These are phyloP conservation scores for Tortricodes alternella DNA, from an alignment of 2,888 invertebrate genomes.

Conservation along the genomic window DNA sequence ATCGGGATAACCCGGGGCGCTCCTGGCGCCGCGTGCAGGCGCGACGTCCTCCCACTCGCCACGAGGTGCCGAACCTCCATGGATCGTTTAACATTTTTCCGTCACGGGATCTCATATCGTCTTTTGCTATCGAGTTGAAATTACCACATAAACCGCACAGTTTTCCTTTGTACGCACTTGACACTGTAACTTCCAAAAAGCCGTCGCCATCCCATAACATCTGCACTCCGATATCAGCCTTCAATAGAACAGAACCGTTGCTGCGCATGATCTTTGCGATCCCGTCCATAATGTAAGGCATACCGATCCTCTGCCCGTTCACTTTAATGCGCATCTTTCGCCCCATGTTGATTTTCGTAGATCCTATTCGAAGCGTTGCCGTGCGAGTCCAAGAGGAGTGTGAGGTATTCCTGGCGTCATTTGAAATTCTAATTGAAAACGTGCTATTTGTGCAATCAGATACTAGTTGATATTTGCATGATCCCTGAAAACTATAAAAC, in stretches of 20 bases:
- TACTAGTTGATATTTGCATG: slow-evolving; percentile 94
- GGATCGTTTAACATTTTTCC: slow-evolving; percentile 86
- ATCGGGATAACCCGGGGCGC: slow-evolving; percentile 66
- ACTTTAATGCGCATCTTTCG: slow-evolving; percentile 94
- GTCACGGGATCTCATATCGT: slow-evolving; percentile 90
- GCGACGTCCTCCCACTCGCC: slow-evolving; percentile 93
- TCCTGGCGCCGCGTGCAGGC: slow-evolving; percentile 86
- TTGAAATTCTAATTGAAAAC: slow-evolving; percentile 94
- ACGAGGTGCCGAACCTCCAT: slow-evolving; percentile 92
- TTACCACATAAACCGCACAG: slow-evolving; percentile 97
- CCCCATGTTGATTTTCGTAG: slow-evolving; percentile 91
- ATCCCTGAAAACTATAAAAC: slow-evolving; percentile 96
- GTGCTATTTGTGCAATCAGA: slow-evolving; percentile 90
- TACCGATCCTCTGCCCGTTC: slow-evolving; percentile 87
- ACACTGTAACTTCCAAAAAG: slow-evolving; percentile 93
- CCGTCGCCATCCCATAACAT: slow-evolving; percentile 97
- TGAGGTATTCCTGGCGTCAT: slow-evolving; percentile 90
- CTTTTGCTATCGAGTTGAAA: slow-evolving; percentile 93
- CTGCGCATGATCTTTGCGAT: slow-evolving; percentile 85
- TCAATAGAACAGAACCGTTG: slow-evolving; percentile 86
- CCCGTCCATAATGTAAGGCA: slow-evolving; percentile 85
- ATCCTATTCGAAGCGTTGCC: slow-evolving; percentile 89
- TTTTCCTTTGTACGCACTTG: slow-evolving; percentile 86
- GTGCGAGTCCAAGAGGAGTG: slow-evolving; percentile 96
- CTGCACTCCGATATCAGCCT: slow-evolving; percentile 89